phyloP scores from a whole-genome alignment of 2,888 invertebrate species.

The Temnothorax ravouxi region DNA sequence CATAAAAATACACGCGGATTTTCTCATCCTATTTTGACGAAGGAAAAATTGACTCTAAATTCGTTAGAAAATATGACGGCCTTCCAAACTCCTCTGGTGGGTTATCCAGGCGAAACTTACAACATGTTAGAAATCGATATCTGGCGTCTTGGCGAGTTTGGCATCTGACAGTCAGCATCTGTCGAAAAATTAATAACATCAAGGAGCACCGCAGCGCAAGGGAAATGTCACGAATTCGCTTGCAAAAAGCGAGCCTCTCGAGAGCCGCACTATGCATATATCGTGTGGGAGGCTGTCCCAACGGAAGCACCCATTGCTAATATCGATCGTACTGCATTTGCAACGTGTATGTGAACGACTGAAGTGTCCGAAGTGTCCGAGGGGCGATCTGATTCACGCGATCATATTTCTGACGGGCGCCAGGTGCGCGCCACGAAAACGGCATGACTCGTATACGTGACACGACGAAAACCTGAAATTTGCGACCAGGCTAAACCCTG shows the following conservation, averaged over 20 bases:
- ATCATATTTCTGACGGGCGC: conserved; percentile 34
- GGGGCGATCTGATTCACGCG: conserved; percentile 45
- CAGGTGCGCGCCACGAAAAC: conserved; percentile 36
- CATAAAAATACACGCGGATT: neutral
- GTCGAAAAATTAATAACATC: conserved; percentile 27
- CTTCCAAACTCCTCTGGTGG: neutral
- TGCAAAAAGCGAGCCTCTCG: conserved; percentile 37
- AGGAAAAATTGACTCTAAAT: conserved; percentile 4
- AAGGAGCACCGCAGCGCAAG: neutral
- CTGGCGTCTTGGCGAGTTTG: neutral
- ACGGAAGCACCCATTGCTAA: conserved; percentile 56
- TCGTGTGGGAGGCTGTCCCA: conserved; percentile 42
- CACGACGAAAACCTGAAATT: neutral
- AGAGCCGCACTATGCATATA: conserved; percentile 3
- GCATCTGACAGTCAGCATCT: conserved; percentile 8
- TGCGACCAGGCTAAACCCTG: neutral
- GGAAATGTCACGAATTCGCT: conserved; percentile 20
- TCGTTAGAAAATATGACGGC: neutral
- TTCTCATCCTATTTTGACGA: neutral
- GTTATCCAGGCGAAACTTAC: neutral
- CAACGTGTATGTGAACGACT: conserved; percentile 28
- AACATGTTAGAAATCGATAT: neutral
- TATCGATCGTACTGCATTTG: conserved; percentile 67
- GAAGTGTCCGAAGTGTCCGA: conserved; percentile 29
- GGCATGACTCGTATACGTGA: neutral